These are phyloP conservation scores for Caranx ignobilis DNA, from an alignment of 2,113 vertebrate species.

Conservation along the genomic window DNA sequence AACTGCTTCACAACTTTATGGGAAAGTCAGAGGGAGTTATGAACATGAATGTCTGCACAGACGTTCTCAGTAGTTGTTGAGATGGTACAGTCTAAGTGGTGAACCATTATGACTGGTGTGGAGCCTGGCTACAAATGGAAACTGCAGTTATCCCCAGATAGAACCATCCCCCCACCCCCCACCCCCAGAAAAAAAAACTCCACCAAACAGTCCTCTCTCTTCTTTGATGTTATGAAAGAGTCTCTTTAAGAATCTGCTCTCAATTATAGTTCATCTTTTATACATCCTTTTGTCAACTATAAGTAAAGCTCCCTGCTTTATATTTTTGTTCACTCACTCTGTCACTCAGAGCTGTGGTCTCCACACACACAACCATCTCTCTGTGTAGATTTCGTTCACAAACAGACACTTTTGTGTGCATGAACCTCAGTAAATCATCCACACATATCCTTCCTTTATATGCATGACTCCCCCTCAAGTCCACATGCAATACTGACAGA, in stretches of 20 bases:
- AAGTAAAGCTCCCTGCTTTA: background rate
- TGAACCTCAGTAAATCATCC: background rate
- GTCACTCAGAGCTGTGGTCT: background rate
- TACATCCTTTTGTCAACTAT: background rate
- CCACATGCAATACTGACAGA: background rate
- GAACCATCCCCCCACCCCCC: too few relatives aligned
- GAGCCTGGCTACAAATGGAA: background rate
- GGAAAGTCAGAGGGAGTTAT: too few relatives aligned
- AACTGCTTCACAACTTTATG: too few relatives aligned
- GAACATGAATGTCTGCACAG: too few relatives aligned
- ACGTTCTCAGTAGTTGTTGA: background rate
- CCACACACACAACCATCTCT: background rate
- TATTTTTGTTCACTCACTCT: background rate
- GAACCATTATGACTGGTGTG: too few relatives aligned
- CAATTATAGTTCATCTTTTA: background rate
- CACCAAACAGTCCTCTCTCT: too few relatives aligned
- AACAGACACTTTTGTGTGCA: slow-evolving; percentile 7
- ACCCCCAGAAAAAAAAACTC: too few relatives aligned
- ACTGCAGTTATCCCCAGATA: background rate
- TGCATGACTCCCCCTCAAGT: background rate
- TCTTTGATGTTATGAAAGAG: background rate
- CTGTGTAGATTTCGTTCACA: slow-evolving; percentile 9
- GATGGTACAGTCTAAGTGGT: background rate
- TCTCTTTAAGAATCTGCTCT: background rate
- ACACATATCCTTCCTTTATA: background rate